Evolutionary conservation across 2,797 vertebrate genomes (phyloP).

Genomic region (Margarornis squamiger): DNA sequence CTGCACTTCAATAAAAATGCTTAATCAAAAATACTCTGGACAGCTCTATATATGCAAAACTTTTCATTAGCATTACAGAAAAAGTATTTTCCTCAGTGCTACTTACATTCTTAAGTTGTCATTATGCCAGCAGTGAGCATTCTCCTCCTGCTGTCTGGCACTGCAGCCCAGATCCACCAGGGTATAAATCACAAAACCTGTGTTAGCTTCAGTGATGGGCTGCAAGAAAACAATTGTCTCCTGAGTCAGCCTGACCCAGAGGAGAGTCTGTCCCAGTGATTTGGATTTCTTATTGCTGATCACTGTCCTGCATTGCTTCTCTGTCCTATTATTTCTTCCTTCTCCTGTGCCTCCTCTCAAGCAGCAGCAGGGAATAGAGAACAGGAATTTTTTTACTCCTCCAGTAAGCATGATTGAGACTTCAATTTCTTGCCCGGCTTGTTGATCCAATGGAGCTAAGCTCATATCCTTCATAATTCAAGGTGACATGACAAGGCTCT

Average conservation of each 20-base stretch:
- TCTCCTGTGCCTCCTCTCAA: not conserved
- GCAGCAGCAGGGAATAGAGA: not conserved
- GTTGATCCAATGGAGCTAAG: not conserved
- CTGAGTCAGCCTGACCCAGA: not conserved
- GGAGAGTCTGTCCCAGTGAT: not conserved
- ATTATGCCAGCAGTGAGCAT: not conserved
- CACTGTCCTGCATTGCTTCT: not conserved
- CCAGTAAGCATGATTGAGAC: not conserved
- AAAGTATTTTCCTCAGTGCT: not conserved
- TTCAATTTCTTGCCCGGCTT: conserved; percentile 31
- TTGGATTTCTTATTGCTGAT: not conserved
- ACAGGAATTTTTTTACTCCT: not conserved
- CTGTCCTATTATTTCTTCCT: not conserved
- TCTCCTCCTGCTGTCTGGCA: not conserved
- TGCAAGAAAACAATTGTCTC: not conserved
- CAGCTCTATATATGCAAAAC: not conserved
- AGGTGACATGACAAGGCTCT: not conserved
- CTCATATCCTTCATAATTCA: conserved; percentile 42
- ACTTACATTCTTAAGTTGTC: not conserved
- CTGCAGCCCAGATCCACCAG: not conserved
- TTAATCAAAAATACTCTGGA: not conserved
- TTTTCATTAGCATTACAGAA: not conserved
- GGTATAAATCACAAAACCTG: not conserved
- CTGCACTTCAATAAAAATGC: not conserved
- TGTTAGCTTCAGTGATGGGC: not conserved